Percentiles rank a stretch among this genome's conserved stretches.
Conservation (phyloP, 2,888 invertebrate genomes). For the Eudasyphora cyanicolor region DNA sequence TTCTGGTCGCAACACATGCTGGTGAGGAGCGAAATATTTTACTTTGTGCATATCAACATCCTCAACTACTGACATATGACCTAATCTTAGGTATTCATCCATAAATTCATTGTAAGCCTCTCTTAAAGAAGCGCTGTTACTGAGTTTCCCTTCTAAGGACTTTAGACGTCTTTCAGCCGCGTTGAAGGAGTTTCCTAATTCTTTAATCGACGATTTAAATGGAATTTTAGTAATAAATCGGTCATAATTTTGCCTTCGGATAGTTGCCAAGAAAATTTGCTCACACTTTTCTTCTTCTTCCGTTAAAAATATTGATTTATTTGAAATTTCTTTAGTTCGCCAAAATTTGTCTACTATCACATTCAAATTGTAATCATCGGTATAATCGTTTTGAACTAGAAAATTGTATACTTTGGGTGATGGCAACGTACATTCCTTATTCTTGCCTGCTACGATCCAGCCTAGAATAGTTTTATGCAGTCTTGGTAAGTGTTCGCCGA, state of each 20-base stretch:
- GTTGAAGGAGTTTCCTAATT: conserved; percentile 41
- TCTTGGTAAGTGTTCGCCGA: conserved; percentile 7
- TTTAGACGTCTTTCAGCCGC: too few relatives aligned
- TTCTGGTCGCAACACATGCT: conserved; percentile 46
- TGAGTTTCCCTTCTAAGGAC: conserved; percentile 21
- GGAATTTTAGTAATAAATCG: conserved; percentile 42
- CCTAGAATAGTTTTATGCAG: conserved; percentile 46
- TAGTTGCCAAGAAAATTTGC: conserved; percentile 23
- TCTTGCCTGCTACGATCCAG: conserved; percentile 38
- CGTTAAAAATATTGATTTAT: conserved; percentile 14
- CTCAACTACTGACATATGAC: conserved; percentile 41
- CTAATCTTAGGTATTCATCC: conserved; percentile 23
- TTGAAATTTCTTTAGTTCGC: conserved; percentile 18
- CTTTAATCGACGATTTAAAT: conserved; percentile 35
- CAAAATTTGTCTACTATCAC: neutral
- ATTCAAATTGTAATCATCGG: neutral
- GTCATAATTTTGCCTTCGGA: conserved; percentile 4
- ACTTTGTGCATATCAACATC: conserved; percentile 6
- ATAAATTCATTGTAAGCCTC: conserved; percentile 31
- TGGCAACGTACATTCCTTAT: too few relatives aligned
- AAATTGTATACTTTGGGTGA: neutral
- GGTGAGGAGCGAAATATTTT: conserved; percentile 51
- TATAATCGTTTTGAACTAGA: neutral
- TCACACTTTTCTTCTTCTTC: conserved; percentile 18
- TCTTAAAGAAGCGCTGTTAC: neutral